phyloP scores from a whole-genome alignment of 2,797 vertebrate genomes.

The Crax fasciolata region DNA sequence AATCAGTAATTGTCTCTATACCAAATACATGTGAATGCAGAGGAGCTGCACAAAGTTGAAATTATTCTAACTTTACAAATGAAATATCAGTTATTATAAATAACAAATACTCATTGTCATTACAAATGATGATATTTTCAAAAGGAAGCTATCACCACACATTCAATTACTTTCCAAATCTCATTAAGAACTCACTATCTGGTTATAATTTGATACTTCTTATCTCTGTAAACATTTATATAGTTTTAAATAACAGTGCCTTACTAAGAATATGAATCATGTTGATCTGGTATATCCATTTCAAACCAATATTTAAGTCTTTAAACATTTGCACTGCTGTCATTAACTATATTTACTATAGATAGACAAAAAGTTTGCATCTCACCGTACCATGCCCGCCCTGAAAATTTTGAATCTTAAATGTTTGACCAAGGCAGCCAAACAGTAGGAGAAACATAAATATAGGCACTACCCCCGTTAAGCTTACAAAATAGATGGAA shows the following conservation, averaged over 20 bases:
- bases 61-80: background rate
- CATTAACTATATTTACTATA: background rate
- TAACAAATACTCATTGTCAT: background rate
- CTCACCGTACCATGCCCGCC: background rate
- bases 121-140: background rate
- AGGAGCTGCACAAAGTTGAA: background rate
- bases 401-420: background rate
- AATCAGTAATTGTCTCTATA: background rate
- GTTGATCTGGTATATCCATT: background rate
- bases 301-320: background rate
- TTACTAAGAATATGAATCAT: background rate
- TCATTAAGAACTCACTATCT: background rate
- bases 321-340: background rate
- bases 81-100: background rate
- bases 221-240: background rate
- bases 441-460: background rate
- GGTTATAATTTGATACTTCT: background rate
- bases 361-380: background rate
- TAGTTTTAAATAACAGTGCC: background rate
- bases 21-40: background rate
- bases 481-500: background rate
- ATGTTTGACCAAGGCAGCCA: background rate
- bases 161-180: background rate
- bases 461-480: background rate
- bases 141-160: background rate